Conservation (phyloP, 2,797 vertebrate genomes). For the Rhinophrynus dorsalis region DNA sequence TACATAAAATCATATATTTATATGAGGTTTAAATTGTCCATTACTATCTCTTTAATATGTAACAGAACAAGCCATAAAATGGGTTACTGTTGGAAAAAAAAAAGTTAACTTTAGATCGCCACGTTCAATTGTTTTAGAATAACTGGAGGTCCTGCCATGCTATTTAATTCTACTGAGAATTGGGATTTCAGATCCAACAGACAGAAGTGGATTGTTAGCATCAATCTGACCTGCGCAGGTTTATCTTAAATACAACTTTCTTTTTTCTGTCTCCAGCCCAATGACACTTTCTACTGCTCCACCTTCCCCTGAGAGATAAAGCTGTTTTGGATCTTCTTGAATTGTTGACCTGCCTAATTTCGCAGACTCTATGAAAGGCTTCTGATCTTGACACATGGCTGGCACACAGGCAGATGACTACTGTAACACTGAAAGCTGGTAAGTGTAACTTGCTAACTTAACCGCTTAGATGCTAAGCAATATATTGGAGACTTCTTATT, state of each 20-base stretch:
- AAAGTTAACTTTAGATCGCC: conserved; percentile 19
- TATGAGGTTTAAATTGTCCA: too few species aligned
- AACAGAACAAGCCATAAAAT: too few species aligned
- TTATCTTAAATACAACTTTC: conserved; percentile 6
- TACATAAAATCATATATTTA: too few species aligned
- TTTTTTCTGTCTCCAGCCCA: conserved; percentile 24
- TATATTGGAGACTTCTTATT: too few species aligned
- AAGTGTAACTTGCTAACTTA: too few species aligned
- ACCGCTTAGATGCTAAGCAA: too few species aligned
- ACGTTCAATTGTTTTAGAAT: conserved; percentile 13
- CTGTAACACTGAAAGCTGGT: too few species aligned
- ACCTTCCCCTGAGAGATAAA: conserved; percentile 38
- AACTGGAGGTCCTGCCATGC: conserved; percentile 28
- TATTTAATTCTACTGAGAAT: too few species aligned
- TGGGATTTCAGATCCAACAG: conserved; percentile 23
- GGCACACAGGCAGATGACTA: neutral
- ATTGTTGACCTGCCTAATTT: conserved; percentile 31
- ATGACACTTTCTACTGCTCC: conserved; percentile 39
- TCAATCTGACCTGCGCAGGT: conserved; percentile 8
- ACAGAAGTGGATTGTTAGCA: conserved; percentile 23
- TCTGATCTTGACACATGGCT: conserved; percentile 40
- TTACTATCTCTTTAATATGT: too few species aligned
- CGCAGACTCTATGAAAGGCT: neutral
- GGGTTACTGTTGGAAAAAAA: too few species aligned
- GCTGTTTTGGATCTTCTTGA: conserved; percentile 21